phyloP scores from a whole-genome alignment of 2,888 invertebrate species.

The Limenitis camilla region DNA sequence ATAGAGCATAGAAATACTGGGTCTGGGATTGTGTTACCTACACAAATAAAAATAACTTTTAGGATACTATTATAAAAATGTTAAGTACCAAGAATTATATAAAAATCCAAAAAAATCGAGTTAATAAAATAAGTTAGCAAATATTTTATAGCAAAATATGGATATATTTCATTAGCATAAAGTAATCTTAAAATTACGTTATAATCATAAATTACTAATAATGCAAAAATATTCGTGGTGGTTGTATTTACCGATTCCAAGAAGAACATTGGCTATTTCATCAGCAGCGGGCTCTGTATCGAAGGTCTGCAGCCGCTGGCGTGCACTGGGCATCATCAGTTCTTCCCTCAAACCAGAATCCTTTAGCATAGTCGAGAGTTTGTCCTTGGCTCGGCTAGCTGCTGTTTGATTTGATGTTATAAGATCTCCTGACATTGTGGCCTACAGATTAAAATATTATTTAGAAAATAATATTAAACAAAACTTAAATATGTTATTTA shows the following conservation, averaged over 20 bases:
- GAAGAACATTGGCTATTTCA: conserved; percentile 47
- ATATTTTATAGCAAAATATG: too few relatives aligned
- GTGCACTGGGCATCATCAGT: conserved; percentile 48
- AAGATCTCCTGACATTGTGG: conserved; percentile 85
- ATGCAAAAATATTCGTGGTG: background rate
- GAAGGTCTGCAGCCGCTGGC: conserved; percentile 39
- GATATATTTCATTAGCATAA: too few relatives aligned
- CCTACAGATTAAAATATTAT: conserved; percentile 37
- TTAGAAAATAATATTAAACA: background rate
- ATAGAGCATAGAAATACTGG: conserved; percentile 98
- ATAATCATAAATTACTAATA: too few relatives aligned
- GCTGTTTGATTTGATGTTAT: conserved; percentile 76
- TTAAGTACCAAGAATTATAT: too few relatives aligned
- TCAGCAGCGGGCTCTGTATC: conserved; percentile 38
- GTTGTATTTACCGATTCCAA: conserved; percentile 52
- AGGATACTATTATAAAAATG: too few relatives aligned
- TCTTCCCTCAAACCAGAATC: conserved; percentile 32
- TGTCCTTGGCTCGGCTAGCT: conserved; percentile 74
- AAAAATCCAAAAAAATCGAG: too few relatives aligned
- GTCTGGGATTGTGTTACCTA: conserved; percentile 84
- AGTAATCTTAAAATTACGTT: too few relatives aligned
- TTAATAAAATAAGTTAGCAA: too few relatives aligned
- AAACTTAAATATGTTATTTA: background rate
- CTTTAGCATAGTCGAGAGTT: conserved; percentile 34
- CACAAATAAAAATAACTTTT: too few relatives aligned